These are phyloP conservation scores for Hyperopisus bebe DNA, from an alignment of 2,113 vertebrate species.

Conservation along the genomic window DNA sequence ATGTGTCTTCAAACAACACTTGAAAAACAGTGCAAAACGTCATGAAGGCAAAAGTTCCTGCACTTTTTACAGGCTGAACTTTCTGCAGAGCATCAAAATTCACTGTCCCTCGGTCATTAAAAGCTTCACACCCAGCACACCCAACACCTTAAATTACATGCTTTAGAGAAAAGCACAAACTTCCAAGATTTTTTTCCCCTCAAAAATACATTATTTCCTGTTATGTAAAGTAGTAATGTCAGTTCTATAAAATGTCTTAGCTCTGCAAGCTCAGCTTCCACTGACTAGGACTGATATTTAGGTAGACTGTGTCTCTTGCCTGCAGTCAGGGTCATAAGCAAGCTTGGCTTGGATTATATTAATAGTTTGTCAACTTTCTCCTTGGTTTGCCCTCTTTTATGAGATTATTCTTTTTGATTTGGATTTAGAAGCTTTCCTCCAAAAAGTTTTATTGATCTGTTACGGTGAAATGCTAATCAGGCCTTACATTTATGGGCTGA, in stretches of 20 bases:
- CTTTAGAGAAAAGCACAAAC: neutral
- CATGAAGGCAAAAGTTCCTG: neutral
- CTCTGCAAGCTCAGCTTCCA: neutral
- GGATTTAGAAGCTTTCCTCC: slow-evolving; percentile 75
- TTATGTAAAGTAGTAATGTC: neutral
- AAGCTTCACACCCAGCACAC: neutral
- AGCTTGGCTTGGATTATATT: neutral
- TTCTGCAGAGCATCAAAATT: neutral
- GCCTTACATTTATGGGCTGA: slow-evolving; percentile 76
- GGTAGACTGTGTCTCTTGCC: neutral
- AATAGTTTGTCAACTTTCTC: neutral
- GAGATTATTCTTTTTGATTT: slow-evolving; percentile 16
- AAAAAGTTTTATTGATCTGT: slow-evolving; percentile 87
- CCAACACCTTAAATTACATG: neutral
- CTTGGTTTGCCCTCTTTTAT: neutral
- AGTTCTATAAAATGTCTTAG: neutral
- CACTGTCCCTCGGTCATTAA: neutral
- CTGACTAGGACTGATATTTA: neutral
- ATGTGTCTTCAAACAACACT: too few species aligned
- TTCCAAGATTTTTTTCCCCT: neutral
- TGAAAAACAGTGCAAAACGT: neutral
- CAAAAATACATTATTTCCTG: neutral
- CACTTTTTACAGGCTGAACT: neutral
- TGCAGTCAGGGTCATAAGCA: neutral
- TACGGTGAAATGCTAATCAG: slow-evolving; percentile 85